Conservation (phyloP, 1,140 invertebrate genomes). For the Zaprionus kolodkinae region DNA sequence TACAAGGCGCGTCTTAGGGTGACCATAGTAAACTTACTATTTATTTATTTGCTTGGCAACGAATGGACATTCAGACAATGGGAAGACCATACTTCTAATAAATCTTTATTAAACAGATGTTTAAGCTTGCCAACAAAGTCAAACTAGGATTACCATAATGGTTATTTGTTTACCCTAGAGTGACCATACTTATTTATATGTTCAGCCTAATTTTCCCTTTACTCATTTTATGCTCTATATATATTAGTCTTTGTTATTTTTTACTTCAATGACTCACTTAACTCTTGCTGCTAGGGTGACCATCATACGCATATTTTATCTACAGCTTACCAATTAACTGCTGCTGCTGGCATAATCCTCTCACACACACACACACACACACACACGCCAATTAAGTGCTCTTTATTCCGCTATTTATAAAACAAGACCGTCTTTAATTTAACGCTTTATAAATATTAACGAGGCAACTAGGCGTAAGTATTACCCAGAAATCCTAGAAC, state of each 20-base stretch:
- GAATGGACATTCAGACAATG: neutral
- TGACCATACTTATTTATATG: neutral
- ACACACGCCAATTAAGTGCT: constrained; percentile 7
- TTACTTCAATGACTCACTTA: neutral
- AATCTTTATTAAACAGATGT: too few species aligned
- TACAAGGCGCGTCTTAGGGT: neutral
- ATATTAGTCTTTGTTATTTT: neutral
- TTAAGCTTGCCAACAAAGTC: too few species aligned
- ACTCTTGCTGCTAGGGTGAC: neutral
- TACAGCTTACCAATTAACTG: neutral
- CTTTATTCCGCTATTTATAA: constrained; percentile 28
- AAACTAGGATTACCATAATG: neutral
- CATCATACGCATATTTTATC: neutral
- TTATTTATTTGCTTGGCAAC: neutral
- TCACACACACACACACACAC: neutral
- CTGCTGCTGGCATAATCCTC: neutral
- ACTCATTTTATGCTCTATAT: too few species aligned
- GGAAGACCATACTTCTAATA: neutral
- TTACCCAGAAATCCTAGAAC: constrained; percentile 7
- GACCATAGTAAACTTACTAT: neutral
- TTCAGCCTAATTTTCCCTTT: neutral
- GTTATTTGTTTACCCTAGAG: neutral
- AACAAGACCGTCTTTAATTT: constrained; percentile 33
- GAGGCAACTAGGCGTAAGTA: constrained; percentile 20
- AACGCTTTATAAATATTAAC: constrained; percentile 65